Conservation (phyloP, 1,140 invertebrate species). For the Drosophila seguyi region DNA sequence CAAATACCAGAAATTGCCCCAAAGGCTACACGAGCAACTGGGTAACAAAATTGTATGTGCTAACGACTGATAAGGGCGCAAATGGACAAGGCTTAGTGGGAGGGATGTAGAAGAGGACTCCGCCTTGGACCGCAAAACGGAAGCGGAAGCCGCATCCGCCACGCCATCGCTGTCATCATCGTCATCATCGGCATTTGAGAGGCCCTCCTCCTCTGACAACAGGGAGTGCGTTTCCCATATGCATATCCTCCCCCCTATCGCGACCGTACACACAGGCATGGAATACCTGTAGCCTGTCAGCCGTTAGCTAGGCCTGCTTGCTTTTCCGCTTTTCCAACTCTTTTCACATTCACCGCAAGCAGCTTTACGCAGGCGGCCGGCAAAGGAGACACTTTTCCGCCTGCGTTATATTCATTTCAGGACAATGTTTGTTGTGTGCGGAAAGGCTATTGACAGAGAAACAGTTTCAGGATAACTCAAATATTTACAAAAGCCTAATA, state of each 20-base stretch:
- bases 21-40: not conserved
- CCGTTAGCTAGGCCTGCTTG: constrained; percentile 38
- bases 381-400: not conserved
- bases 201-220: constrained; percentile 24
- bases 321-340: constrained; percentile 54
- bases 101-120: not conserved
- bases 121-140: constrained; percentile 39
- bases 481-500: not conserved
- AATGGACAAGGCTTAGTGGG: constrained; percentile 43
- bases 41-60: constrained; percentile 26
- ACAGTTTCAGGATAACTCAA: not conserved
- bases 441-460: not conserved
- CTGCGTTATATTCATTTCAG: constrained; percentile 19
- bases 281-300: constrained; percentile 23
- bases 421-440: constrained; percentile 5
- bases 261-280: not conserved
- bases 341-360: constrained; percentile 52
- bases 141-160: constrained; percentile 52
- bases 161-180: constrained; percentile 43
- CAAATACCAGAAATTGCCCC: constrained; percentile 38
- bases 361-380: constrained; percentile 18
- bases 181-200: constrained; percentile 35
- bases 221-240: constrained; percentile 8
- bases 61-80: constrained; percentile 51
- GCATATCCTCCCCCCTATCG: not conserved